These are phyloP conservation scores for Syrrhaptes paradoxus DNA, from an alignment of 2,113 vertebrate species.

Conservation along the genomic window DNA sequence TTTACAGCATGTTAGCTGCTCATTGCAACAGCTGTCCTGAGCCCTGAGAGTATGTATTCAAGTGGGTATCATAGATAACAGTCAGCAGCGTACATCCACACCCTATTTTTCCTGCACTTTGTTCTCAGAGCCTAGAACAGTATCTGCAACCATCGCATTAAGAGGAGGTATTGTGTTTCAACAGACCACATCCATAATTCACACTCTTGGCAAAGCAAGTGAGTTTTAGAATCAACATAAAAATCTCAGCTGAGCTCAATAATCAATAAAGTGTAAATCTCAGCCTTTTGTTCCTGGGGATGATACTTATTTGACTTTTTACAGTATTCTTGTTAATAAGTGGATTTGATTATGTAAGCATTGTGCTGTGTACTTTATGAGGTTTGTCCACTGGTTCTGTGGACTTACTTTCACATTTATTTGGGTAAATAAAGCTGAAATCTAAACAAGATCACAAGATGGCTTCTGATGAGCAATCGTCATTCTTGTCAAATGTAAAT, in stretches of 20 bases:
- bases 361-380: neutral
- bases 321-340: neutral
- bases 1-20: neutral
- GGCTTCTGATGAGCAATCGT: neutral
- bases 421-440: neutral
- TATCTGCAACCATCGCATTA: neutral
- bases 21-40: neutral
- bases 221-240: neutral
- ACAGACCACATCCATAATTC: neutral
- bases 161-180: neutral
- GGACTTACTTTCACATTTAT: neutral
- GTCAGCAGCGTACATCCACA: neutral
- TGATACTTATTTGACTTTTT: neutral
- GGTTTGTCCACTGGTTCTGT: neutral
- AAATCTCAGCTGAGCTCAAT: neutral
- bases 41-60: fast-evolving
- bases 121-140: neutral
- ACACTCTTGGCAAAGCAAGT: neutral
- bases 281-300: neutral
- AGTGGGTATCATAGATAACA: neutral
- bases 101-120: neutral
- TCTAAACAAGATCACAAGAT: neutral
- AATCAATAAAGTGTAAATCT: neutral
- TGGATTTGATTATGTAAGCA: neutral
- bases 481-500: neutral